phyloP scores from a whole-genome alignment of 2,797 vertebrate species.

The Diglossa cyanea region DNA sequence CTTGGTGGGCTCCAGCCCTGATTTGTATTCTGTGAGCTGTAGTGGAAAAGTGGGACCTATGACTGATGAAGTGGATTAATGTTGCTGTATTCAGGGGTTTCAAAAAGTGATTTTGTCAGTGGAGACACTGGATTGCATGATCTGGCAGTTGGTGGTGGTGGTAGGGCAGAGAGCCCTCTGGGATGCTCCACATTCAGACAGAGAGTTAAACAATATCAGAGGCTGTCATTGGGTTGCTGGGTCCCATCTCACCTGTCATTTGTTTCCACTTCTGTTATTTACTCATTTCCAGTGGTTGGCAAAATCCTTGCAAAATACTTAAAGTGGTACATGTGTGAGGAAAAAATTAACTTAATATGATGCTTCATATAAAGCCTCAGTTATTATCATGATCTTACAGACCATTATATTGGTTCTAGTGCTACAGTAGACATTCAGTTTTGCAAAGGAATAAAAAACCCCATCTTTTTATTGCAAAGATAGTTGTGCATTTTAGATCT shows the following conservation, averaged over 20 bases:
- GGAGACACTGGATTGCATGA: background rate
- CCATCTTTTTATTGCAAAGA: background rate
- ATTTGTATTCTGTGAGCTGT: background rate
- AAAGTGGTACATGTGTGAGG: background rate
- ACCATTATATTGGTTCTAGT: slow-evolving; percentile 15
- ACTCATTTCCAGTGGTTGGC: background rate
- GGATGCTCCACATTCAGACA: background rate
- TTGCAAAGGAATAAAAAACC: background rate
- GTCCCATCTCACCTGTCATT: background rate
- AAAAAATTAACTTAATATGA: background rate
- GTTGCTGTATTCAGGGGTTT: background rate
- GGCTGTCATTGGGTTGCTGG: background rate
- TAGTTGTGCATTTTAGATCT: slow-evolving; percentile 32
- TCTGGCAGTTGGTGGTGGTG: background rate
- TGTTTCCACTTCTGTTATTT: background rate
- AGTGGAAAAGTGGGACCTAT: background rate
- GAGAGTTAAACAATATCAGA: background rate
- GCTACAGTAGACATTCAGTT: background rate
- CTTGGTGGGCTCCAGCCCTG: background rate
- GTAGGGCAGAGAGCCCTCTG: background rate
- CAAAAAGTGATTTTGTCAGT: background rate
- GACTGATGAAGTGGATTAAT: background rate
- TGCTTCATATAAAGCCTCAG: background rate
- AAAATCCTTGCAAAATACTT: background rate
- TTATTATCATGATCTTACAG: background rate